Evolutionary conservation across 2,797 vertebrate species (phyloP).

Genomic region (Sebastes matsubarae): DNA sequence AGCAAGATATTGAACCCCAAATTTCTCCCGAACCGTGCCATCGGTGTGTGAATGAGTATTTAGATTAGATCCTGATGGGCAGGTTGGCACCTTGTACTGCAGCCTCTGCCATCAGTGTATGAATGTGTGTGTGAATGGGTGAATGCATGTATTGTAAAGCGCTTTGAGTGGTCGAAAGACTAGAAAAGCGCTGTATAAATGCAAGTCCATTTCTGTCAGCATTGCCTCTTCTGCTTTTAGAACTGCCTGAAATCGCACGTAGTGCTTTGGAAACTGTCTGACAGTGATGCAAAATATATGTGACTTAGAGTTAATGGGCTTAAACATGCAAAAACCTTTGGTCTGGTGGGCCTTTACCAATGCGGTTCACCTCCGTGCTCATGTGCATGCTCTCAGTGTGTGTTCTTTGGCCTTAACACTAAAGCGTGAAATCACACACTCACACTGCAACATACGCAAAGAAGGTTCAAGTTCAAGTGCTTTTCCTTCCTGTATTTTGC

Average conservation of each 20-base stretch:
- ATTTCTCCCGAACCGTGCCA: no score
- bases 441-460: neutral
- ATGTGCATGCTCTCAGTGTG: neutral
- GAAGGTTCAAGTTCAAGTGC: neutral
- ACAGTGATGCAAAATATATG: constrained; percentile 21
- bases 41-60: no score
- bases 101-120: no score
- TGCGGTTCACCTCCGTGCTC: constrained; percentile 5
- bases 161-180: no score
- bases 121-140: no score
- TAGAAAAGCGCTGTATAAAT: no score
- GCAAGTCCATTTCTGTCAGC: neutral
- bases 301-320: constrained; percentile 10
- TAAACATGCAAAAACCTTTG: neutral
- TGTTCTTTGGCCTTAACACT: constrained; percentile 12
- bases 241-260: neutral
- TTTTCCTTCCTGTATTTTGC: constrained; percentile 22
- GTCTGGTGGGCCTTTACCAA: neutral
- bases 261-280: neutral
- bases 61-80: no score
- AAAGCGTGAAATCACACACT: neutral
- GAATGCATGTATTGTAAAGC: no score
- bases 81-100: no score
- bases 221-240: neutral
- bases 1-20: no score